Conservation (phyloP, 1,140 invertebrate species). For the Planococcus citri region DNA sequence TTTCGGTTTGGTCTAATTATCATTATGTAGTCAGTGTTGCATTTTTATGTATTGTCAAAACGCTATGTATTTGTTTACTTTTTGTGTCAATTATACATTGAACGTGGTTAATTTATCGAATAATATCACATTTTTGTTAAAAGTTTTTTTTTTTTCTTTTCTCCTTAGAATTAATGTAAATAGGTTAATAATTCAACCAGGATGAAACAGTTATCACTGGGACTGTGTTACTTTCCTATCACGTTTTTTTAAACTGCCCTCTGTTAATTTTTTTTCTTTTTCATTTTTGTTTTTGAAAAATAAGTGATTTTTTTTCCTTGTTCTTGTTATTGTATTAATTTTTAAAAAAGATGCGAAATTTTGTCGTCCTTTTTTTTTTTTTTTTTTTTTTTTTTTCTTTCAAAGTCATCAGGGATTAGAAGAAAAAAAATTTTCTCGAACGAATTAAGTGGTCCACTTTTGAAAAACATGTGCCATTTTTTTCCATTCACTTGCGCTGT, state of each 20-base stretch:
- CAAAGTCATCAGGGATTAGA: not conserved
- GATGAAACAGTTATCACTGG: not conserved
- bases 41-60: constrained; percentile 12
- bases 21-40: constrained; percentile 16
- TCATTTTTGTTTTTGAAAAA: not conserved
- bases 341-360: not conserved
- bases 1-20: constrained; percentile 1
- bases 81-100: constrained; percentile 16
- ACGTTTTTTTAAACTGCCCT: not conserved
- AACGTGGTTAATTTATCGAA: constrained; percentile 7
- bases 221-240: not conserved
- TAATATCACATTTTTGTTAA: constrained; percentile 16
- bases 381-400: too few relatives aligned
- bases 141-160: not conserved
- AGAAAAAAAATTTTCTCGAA: not conserved
- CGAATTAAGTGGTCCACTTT: not conserved
- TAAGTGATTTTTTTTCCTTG: not conserved
- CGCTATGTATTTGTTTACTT: not conserved
- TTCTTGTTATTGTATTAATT: not conserved
- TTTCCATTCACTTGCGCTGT: not conserved
- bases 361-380: too few relatives aligned
- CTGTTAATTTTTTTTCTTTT: not conserved
- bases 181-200: not conserved
- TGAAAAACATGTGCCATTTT: not conserved
- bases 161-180: not conserved